Base-by-base conservation (phyloP, 2,113 vertebrate genomes). In the Gobiocypris rarus region DNA sequence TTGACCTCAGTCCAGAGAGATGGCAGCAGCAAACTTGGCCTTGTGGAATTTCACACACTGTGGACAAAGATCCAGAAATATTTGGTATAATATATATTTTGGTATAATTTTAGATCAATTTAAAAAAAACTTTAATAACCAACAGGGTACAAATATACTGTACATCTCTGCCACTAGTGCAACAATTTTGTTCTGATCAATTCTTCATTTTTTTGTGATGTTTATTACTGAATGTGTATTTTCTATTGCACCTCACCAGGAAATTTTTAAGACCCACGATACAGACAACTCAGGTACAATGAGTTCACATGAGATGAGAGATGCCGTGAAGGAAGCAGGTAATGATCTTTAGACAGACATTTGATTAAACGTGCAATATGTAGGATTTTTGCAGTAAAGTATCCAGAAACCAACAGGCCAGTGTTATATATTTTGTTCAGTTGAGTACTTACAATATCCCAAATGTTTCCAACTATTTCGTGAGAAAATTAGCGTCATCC, bases 261-360 rank as follows among this genome's bases (percentile, higher is more conserved):
- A 92, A 48, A 82, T 92, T 78, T 94, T 93, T 56, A 91, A 87
- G 59, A 75, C 19, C 9, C 85, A 77, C 0, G 92, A 94, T 83
- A 83, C 80, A 0, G 92, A 93, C 19, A 38, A 43, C 6, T 92
- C 92, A 8, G 93, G 93, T 0, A 89, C 91, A 1, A 92, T 93
- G 84, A 93, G 91, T 88, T 92, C 89, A 38, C 92, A 92, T 22
- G 92, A 94, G 87, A 84, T 93, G 81, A 86, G 92, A 86, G 86
- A 85, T 9, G 92, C 93, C 0, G 85, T 93, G 14, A 50, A 52
- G 73, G 84, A 90, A 87, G 91, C 92, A 71, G 92, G 93, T 93
- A 24, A 76, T 9, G 4, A 38, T 22, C 9, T 10, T 38, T 67
- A 22, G 15, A 34, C 63, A 9, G 8, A 31, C 2, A 11, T 31